Base-by-base conservation (phyloP, 2,888 invertebrate species). In the Geotrupes spiniger region DNA sequence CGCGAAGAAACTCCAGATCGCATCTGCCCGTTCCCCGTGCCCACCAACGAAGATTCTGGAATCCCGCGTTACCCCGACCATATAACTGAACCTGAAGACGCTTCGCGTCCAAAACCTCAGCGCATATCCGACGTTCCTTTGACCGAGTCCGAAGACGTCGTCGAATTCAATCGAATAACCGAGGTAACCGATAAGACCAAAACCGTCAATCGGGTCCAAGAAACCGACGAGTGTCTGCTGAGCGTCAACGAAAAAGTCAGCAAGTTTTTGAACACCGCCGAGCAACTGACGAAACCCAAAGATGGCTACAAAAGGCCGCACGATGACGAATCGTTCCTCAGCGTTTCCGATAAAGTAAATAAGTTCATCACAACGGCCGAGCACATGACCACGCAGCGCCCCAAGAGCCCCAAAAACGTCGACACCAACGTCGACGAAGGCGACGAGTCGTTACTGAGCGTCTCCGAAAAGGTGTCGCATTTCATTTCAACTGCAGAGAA, bases 11-110 rank as follows among this genome's bases (percentile, higher is more conserved):
- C 87, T 2, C 87, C 87, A 0, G 85, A 87, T 63, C 78, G 82
- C 51, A 79, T 85, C 45, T 82, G 84, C 59, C 85, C 85, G 0
- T 79, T 81, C 6, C 85, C 85, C 0, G 77, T 84, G 2, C 77
- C 78, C 28, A 76, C 79, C 4, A 73, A 75, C 28, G 74, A 75
- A 39, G 80, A 80, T 38, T 79, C 80, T 50, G 76, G 78, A 1
- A 78, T 77, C 43, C 84, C 85, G 2, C 77, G 88, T 45, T 86
- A 84, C 64, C 88, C 89, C 0, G 87, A 89, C 66, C 79, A 81
- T 62, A 82, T 88, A 0, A 81, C 78, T 60, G 88, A 89, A 67
- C 88, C 89, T 1, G 88, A 87, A 55, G 87, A 88, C 61, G 80
- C 79, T 17, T 42, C 62, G 0, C 73, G 75, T 8, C 59, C 53